Evolutionary conservation across 1,140 invertebrate genomes (phyloP), one percentile per base, ranked within the genome.

Genomic region (Dendrolimus punctatus): DNA sequence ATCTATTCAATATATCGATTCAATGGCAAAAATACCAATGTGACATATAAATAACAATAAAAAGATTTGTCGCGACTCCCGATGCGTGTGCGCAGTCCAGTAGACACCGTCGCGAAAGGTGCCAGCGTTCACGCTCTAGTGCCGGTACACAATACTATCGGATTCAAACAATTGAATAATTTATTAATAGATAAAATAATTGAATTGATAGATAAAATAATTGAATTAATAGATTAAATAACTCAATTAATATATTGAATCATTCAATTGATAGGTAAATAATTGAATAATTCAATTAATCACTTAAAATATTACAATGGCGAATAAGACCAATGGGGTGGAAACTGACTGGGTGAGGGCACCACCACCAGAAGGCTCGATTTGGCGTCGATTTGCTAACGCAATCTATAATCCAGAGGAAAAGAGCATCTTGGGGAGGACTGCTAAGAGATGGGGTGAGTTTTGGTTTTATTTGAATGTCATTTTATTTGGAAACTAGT

Each of bases 401-500:
- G 88, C 87, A 37, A 73, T 95, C 42, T 94, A 94, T 77, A 89
- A 95, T 87, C 88, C 90, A 0, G 80, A 91, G 7, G 90, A 90
- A 49, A 89, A 88, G 57, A 87, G 91, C 48, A 88, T 93, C 63
- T 82, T 95, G 7, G 94, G 93, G 37, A 87, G 94, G 64, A 94
- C 91, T 45, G 85, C 80, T 1, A 90, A 90, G 73, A 91, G 91
- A 87, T 95, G 94, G 94, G 91, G 94, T 95, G 89, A 91, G 90
- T 89, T 55, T 56, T 53, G 36, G 8, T 9, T 41, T 51, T 51
- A 37, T 42, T 46, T 46, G 9, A 37, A 37, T 36, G 4, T 47
- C 2, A 10, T 8, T 48, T 53, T 42, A 36, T 46, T 46, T 49
- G 42, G 46, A 53, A 53, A 37, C 9, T 55, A 23, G 23, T 23